These are phyloP conservation scores for Tachystola acroxantha DNA, from an alignment of 2,888 invertebrate species.

Conservation along the genomic window DNA sequence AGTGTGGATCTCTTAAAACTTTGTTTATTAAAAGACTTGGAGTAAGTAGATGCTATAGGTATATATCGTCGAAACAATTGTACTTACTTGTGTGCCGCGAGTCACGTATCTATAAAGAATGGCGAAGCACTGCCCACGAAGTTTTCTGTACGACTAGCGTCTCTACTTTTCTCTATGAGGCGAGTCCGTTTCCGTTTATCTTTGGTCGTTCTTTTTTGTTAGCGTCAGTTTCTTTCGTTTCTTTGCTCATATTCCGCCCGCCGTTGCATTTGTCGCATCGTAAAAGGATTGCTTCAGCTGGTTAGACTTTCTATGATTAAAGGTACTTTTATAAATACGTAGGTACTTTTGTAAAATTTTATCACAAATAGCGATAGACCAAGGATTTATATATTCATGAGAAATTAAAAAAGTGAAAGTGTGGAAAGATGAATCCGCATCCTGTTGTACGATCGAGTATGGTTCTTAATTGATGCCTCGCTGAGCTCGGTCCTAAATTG, in stretches of 20 bases:
- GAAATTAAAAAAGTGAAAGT: background rate
- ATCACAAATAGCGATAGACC: background rate
- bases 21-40: slow-evolving; percentile 13
- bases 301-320: background rate
- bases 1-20: slow-evolving; percentile 18
- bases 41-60: background rate
- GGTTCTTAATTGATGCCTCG: slow-evolving; percentile 66
- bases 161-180: slow-evolving; percentile 68
- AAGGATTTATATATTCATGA: too few relatives aligned
- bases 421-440: slow-evolving; percentile 21
- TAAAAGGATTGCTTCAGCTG: slow-evolving; percentile 33
- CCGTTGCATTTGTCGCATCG: slow-evolving; percentile 54
- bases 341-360: background rate
- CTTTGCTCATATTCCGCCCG: slow-evolving; percentile 56
- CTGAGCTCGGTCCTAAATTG: slow-evolving; percentile 68
- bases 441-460: slow-evolving; percentile 37
- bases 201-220: slow-evolving; percentile 62
- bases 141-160: slow-evolving; percentile 59
- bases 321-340: background rate
- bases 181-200: slow-evolving; percentile 71
- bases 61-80: background rate
- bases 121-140: slow-evolving; percentile 50
- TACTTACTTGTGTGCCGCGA: slow-evolving; percentile 26
- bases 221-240: slow-evolving; percentile 57
- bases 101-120: slow-evolving; percentile 46